Conservation (phyloP, 2,797 vertebrate species). For the Glyptemys insculpta region DNA sequence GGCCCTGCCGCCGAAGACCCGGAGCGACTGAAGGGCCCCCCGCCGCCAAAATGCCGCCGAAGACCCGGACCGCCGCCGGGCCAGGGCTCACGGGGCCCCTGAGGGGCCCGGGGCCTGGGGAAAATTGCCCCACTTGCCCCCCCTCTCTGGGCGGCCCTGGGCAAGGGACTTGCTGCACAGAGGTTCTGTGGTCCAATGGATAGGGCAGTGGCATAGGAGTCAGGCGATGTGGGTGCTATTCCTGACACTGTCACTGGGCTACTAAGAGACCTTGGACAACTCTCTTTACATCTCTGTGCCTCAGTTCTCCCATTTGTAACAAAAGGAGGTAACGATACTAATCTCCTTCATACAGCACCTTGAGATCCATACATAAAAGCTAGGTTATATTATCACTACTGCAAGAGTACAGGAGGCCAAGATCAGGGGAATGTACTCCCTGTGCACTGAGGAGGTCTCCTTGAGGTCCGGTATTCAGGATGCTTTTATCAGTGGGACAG, state of each 20-base stretch:
- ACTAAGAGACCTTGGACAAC: not conserved
- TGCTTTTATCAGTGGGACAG: not conserved
- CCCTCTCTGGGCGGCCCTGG: too few species aligned
- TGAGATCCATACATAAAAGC: fast-evolving
- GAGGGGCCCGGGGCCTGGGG: too few species aligned
- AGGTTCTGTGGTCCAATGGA: not conserved
- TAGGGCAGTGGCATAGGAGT: not conserved
- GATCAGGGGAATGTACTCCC: not conserved
- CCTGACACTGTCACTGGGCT: fast-evolving
- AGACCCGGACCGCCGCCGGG: too few species aligned
- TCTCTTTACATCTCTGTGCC: not conserved
- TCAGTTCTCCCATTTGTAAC: not conserved
- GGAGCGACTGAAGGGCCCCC: too few species aligned
- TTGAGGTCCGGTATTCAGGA: not conserved
- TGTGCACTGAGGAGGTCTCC: not conserved
- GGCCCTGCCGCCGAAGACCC: too few species aligned
- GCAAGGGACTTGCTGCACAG: not conserved
- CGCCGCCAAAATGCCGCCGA: too few species aligned
- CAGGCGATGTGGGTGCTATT: not conserved
- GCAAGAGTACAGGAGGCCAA: not conserved
- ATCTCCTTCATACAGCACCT: not conserved
- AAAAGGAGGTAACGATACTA: not conserved
- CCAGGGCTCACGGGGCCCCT: too few species aligned
- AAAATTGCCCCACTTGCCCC: too few species aligned
- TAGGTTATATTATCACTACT: not conserved